Conservation (phyloP, 2,113 vertebrate genomes). For the Hippoglossus stenolepis region DNA sequence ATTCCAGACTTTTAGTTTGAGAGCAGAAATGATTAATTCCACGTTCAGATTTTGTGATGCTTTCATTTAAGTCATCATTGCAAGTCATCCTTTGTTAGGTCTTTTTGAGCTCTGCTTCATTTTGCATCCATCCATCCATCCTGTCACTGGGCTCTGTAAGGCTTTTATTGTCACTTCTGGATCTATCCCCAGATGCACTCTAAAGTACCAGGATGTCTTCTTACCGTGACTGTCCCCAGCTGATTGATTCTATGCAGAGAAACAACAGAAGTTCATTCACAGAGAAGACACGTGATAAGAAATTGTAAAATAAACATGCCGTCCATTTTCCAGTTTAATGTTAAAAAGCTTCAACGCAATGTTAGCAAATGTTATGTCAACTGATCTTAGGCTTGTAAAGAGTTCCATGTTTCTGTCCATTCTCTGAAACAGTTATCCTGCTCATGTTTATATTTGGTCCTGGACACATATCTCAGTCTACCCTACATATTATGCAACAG, state of each 20-base stretch:
- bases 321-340: not conserved
- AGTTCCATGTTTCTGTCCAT: not conserved
- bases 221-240: not conserved
- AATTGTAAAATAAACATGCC: not conserved
- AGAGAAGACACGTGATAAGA: not conserved
- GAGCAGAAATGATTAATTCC: not conserved
- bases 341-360: not conserved
- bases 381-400: not conserved
- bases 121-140: slow-evolving; percentile 9
- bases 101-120: not conserved
- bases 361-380: not conserved
- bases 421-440: no score
- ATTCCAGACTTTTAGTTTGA: no score
- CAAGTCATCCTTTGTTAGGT: not conserved
- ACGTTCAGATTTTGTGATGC: not conserved
- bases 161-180: slow-evolving; percentile 37
- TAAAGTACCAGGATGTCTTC: slow-evolving; percentile 2
- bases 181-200: slow-evolving; percentile 2
- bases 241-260: slow-evolving; percentile 21
- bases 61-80: no score
- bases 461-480: not conserved
- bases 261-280: slow-evolving; percentile 31
- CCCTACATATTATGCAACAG: not conserved
- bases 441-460: not conserved
- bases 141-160: slow-evolving; percentile 18